These are phyloP conservation scores for Eremophila alpestris DNA, from an alignment of 2,797 vertebrate genomes.

Conservation along the genomic window DNA sequence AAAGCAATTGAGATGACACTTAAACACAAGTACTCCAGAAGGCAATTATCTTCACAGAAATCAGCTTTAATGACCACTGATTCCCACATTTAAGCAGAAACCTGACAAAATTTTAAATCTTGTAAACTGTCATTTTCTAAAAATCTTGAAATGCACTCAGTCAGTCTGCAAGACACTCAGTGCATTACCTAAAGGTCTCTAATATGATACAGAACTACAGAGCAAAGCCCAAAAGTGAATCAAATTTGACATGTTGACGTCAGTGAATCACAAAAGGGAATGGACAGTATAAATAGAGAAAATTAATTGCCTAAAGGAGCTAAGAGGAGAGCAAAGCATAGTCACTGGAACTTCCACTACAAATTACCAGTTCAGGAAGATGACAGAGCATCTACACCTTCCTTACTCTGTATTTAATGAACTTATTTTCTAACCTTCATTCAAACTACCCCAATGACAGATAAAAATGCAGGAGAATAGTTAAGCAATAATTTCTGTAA, in stretches of 20 bases:
- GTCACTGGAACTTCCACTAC: slow-evolving; percentile 63
- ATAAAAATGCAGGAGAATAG: neutral
- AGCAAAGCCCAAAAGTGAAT: slow-evolving; percentile 48
- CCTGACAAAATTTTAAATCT: neutral
- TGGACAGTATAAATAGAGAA: slow-evolving; percentile 57
- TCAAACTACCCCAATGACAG: neutral
- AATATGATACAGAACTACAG: slow-evolving; percentile 42
- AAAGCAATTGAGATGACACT: neutral
- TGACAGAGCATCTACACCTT: slow-evolving; percentile 64
- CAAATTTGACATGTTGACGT: slow-evolving; percentile 61
- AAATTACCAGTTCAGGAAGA: slow-evolving; percentile 62
- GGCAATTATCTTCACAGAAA: neutral
- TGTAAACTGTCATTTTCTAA: slow-evolving; percentile 19
- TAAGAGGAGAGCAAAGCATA: slow-evolving; percentile 71
- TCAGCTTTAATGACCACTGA: neutral
- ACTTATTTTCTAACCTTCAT: neutral
- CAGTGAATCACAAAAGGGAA: slow-evolving; percentile 64
- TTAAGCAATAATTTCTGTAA: slow-evolving; percentile 20
- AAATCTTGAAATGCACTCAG: slow-evolving; percentile 29
- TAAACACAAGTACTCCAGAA: neutral
- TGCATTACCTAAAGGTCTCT: slow-evolving; percentile 45
- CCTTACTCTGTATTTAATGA: neutral
- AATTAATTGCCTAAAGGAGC: slow-evolving; percentile 70
- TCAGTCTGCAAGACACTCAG: slow-evolving; percentile 13
- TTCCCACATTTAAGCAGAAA: slow-evolving; percentile 11